Conservation (phyloP, 2,113 vertebrate genomes). For the Ophthalmolycus amberensis region DNA sequence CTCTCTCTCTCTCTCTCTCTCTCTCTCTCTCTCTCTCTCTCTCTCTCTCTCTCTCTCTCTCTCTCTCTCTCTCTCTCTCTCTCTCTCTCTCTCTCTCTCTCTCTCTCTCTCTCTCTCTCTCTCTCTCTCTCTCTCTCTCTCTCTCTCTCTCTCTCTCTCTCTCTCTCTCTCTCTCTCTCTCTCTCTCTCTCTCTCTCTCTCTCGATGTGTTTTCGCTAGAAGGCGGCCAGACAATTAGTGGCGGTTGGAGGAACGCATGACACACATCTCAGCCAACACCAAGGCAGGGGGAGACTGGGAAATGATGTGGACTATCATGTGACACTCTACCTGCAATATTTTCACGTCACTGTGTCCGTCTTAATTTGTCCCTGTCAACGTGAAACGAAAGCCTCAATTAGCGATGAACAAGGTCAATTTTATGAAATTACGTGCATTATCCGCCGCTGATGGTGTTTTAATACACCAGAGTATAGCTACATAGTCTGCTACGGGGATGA, state of each 20-base stretch:
- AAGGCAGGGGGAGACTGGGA: conserved; percentile 5
- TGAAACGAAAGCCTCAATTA: conserved; percentile 47
- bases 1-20: not conserved
- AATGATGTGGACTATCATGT: conserved; percentile 41
- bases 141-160: not conserved
- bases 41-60: not conserved
- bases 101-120: too few relatives aligned
- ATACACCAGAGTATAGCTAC: conserved; percentile 13
- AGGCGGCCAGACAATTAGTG: conserved; percentile 79
- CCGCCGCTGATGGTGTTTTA: conserved; percentile 35
- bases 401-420: conserved; percentile 36
- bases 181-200: not conserved
- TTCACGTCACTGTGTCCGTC: conserved; percentile 39
- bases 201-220: conserved; percentile 67
- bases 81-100: not conserved
- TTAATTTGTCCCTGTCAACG: conserved; percentile 41
- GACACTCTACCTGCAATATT: conserved; percentile 51
- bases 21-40: not conserved
- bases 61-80: not conserved
- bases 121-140: too few relatives aligned
- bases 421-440: conserved; percentile 4
- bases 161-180: not conserved
- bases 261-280: conserved; percentile 59
- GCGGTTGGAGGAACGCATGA: conserved; percentile 66
- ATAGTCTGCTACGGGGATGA: conserved; percentile 24